A percentile compares a stretch with the other conserved stretches of the same genome.
Conservation (phyloP, 2,113 vertebrate genomes). For the Albula goreensis region DNA sequence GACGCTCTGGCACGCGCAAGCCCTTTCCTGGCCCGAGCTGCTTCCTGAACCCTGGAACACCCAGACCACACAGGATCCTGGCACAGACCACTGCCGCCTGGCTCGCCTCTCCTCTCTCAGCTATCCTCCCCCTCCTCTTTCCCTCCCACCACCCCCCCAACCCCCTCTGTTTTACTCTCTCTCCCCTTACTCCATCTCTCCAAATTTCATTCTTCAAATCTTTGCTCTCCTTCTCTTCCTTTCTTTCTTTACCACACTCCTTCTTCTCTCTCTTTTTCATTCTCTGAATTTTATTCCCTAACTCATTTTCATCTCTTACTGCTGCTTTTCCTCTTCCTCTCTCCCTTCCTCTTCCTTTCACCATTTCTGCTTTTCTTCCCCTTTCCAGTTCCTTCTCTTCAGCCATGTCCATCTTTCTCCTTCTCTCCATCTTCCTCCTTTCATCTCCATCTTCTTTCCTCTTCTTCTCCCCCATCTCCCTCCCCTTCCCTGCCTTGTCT, state of each 20-base stretch:
- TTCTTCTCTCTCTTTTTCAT: neutral
- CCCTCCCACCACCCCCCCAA: neutral
- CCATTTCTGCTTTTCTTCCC: neutral
- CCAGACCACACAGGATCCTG: conserved; percentile 78
- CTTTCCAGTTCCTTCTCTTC: conserved; percentile 26
- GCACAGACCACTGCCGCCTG: conserved; percentile 70
- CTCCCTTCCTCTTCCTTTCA: neutral
- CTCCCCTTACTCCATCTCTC: neutral
- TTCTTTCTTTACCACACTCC: neutral
- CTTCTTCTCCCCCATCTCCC: conserved; percentile 17
- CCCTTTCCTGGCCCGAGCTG: conserved; percentile 67
- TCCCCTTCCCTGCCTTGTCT: neutral
- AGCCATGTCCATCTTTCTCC: neutral
- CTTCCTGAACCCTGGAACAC: conserved; percentile 72
- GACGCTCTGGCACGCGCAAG: conserved; percentile 43
- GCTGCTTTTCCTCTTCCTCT: neutral
- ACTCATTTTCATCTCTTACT: conserved; percentile 15
- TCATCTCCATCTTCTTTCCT: conserved; percentile 35
- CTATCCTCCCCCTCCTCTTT: neutral
- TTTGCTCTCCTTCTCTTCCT: neutral
- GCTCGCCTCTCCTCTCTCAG: conserved; percentile 48
- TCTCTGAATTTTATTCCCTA: too few relatives aligned
- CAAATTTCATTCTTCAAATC: conserved; percentile 15
- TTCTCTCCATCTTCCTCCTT: conserved; percentile 2
- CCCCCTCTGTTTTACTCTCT: neutral